Percentiles rank a stretch among this genome's conserved stretches.
Conservation (phyloP, 2,113 vertebrate species). For the Alligator mississippiensis region DNA sequence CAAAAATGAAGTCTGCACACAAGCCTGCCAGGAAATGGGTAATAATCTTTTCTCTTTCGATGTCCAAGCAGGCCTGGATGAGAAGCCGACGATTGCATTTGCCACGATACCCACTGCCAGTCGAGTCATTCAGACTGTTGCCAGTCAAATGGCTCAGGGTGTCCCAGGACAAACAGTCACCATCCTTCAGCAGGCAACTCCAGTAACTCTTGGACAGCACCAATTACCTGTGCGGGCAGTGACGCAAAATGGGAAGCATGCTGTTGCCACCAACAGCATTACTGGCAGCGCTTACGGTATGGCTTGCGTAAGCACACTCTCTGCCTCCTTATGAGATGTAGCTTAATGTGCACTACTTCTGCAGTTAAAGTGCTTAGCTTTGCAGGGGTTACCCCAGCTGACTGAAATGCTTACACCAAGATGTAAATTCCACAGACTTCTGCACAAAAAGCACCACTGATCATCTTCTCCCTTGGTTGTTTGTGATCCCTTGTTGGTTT, state of each 20-base stretch:
- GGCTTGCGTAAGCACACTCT: neutral
- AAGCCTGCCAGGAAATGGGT: neutral
- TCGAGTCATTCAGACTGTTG: constrained; percentile 92
- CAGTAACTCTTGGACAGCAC: constrained; percentile 86
- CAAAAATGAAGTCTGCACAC: neutral
- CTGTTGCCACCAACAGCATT: constrained; percentile 82
- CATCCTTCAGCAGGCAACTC: constrained; percentile 85
- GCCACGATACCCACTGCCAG: constrained; percentile 81
- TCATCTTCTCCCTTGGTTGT: neutral
- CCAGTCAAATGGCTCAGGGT: constrained; percentile 82
- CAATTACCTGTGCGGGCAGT: constrained; percentile 90
- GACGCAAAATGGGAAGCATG: constrained; percentile 95
- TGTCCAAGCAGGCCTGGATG: constrained; percentile 78
- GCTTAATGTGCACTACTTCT: neutral
- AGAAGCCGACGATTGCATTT: constrained; percentile 83
- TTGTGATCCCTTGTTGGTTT: neutral
- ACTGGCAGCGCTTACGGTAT: constrained; percentile 86
- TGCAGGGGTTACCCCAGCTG: neutral
- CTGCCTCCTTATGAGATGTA: neutral
- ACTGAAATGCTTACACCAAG: neutral
- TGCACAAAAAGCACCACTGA: neutral
- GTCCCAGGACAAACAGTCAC: constrained; percentile 86
- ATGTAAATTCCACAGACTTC: fast-evolving
- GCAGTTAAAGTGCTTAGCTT: neutral
- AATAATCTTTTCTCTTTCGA: neutral